Conservation (phyloP, 2,888 invertebrate genomes). For the Sminthurinus aureus region DNA sequence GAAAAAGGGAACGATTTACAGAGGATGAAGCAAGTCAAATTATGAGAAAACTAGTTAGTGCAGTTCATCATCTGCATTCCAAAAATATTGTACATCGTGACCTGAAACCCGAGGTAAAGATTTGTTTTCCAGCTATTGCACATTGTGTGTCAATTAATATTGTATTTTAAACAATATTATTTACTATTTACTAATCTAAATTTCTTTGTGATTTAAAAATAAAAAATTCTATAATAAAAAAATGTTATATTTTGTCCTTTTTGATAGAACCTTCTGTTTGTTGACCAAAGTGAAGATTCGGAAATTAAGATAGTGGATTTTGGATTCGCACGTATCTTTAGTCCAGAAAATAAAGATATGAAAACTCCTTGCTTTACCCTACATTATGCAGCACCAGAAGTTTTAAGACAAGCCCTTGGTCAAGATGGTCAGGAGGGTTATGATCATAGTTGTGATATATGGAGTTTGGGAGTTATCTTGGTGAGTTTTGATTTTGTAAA, state of each 20-base stretch:
- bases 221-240: not conserved
- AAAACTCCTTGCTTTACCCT: constrained; percentile 93
- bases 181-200: no score
- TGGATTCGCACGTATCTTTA: constrained; percentile 77
- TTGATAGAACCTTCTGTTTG: constrained; percentile 73
- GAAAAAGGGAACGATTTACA: constrained; percentile 73
- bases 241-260: not conserved
- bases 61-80: constrained; percentile 84
- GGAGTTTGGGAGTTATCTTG: constrained; percentile 94
- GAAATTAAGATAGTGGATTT: constrained; percentile 93
- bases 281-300: constrained; percentile 67
- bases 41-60: constrained; percentile 81
- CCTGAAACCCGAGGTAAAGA: constrained; percentile 85
- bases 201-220: no score
- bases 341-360: constrained; percentile 68
- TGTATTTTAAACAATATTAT: no score
- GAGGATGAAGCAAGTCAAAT: constrained; percentile 82
- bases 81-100: constrained; percentile 89
- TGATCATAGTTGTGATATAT: constrained; percentile 92
- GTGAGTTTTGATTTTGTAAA: constrained; percentile 64
- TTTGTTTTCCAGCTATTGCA: not conserved
- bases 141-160: no score
- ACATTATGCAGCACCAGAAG: constrained; percentile 90
- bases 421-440: constrained; percentile 67
- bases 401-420: constrained; percentile 71